Evolutionary conservation across 30 jellyfish, hydroid and myxozoan species (phyloP).

Genomic region (Aurelia coerulea): DNA sequence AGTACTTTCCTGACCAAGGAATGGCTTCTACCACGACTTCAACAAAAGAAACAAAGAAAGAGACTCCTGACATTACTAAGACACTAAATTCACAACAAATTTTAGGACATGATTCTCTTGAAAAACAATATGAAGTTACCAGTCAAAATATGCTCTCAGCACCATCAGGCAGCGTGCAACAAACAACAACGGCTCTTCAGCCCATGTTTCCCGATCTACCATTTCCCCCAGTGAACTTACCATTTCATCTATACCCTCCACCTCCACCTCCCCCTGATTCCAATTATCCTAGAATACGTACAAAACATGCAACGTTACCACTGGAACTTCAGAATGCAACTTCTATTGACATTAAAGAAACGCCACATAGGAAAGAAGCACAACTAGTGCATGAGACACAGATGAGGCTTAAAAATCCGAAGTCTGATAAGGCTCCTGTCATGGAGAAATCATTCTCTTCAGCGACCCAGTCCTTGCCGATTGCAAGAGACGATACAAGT

Average conservation of each 20-base stretch:
- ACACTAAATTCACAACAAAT: neutral
- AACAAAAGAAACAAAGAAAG: neutral
- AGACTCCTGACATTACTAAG: neutral
- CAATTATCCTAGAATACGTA: slow-evolving; percentile 71
- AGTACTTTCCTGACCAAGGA: slow-evolving; percentile 50
- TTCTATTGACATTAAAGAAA: neutral
- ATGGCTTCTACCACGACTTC: neutral
- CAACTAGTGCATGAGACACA: neutral
- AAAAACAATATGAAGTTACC: too few relatives aligned
- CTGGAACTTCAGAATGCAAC: slow-evolving; percentile 20
- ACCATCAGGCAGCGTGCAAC: too few relatives aligned
- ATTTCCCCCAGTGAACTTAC: slow-evolving; percentile 61
- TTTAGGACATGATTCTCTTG: too few relatives aligned
- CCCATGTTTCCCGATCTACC: slow-evolving; percentile 25
- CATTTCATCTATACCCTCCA: slow-evolving; percentile 35
- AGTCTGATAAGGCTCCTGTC: neutral
- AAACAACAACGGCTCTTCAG: too few relatives aligned
- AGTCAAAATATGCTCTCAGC: too few relatives aligned
- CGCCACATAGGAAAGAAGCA: neutral
- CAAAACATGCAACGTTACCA: slow-evolving; percentile 90
- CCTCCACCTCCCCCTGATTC: slow-evolving; percentile 62
- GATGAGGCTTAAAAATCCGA: neutral
- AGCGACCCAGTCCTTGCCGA: neutral
- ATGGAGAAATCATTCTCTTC: neutral
- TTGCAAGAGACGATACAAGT: neutral